phyloP scores from a whole-genome alignment of 1,140 invertebrate species.

The Cydia strobilella region DNA sequence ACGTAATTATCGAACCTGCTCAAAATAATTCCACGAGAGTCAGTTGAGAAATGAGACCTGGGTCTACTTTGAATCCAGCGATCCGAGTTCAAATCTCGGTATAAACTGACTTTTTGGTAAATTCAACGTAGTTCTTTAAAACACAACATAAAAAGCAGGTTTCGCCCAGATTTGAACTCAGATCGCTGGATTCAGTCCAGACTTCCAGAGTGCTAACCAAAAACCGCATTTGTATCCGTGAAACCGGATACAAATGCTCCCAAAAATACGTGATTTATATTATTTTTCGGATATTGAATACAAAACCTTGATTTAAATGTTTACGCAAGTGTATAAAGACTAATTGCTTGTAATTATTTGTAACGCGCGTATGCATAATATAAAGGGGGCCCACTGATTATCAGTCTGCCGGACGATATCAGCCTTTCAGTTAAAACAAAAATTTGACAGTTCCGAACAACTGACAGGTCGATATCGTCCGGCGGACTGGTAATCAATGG shows the following conservation, averaged over 20 bases:
- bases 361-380: neutral
- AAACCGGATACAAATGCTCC: constrained; percentile 1
- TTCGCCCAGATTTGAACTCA: constrained; percentile 33
- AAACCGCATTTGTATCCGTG: too few species aligned
- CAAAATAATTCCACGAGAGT: too few species aligned
- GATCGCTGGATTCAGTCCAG: constrained; percentile 35
- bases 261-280: neutral
- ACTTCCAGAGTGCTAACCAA: constrained; percentile 35
- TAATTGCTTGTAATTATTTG: neutral
- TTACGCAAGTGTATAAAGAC: neutral
- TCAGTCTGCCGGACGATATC: too few species aligned
- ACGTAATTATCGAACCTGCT: too few species aligned
- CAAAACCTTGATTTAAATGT: neutral
- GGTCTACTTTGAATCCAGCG: constrained; percentile 33
- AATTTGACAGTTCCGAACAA: too few species aligned
- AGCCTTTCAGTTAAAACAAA: too few species aligned
- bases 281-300: neutral
- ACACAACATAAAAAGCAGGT: neutral
- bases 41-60: too few species aligned
- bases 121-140: neutral
- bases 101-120: neutral
- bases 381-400: too few species aligned
- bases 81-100: constrained; percentile 29
- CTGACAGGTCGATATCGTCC: too few species aligned
- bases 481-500: too few species aligned